Conservation (phyloP, 2,888 invertebrate species). For the Drosophila falleni region DNA sequence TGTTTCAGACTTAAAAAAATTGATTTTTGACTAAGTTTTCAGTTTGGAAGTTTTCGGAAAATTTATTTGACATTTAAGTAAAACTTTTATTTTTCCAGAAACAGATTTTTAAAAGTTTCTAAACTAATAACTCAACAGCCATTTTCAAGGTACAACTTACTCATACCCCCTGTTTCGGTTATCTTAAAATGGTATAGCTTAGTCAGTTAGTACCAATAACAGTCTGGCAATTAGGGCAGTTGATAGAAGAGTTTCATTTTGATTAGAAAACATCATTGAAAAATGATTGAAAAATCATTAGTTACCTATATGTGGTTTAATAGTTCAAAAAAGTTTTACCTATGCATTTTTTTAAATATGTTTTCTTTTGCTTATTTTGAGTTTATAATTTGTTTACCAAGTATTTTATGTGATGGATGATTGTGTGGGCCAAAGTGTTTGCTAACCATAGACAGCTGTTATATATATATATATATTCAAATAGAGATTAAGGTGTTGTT, state of each 20-base stretch:
- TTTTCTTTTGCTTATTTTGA: neutral
- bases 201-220: conserved; percentile 1
- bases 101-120: neutral
- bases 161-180: neutral
- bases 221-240: conserved; percentile 38
- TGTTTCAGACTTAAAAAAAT: too few species aligned
- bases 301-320: conserved; percentile 2
- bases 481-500: conserved; percentile 29
- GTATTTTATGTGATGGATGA: conserved; percentile 43
- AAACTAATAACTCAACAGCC: neutral
- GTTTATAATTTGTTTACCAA: conserved; percentile 35
- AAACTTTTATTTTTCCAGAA: neutral
- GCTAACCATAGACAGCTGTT: conserved; percentile 16
- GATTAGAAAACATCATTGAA: conserved; percentile 25
- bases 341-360: neutral
- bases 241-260: conserved; percentile 15
- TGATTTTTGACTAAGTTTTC: too few species aligned
- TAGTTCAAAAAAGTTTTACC: neutral
- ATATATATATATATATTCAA: conserved; percentile 9
- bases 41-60: too few species aligned
- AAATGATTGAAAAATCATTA: conserved; percentile 32
- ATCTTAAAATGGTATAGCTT: conserved; percentile 21
- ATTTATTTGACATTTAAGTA: too few species aligned
- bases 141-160: conserved; percentile 2
- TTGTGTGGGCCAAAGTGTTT: conserved; percentile 23